A percentile compares a stretch with the other conserved stretches of the same genome.
Evolutionary conservation across 2,888 invertebrate species (phyloP).

Genomic region (Ariolimax columbianus): DNA sequence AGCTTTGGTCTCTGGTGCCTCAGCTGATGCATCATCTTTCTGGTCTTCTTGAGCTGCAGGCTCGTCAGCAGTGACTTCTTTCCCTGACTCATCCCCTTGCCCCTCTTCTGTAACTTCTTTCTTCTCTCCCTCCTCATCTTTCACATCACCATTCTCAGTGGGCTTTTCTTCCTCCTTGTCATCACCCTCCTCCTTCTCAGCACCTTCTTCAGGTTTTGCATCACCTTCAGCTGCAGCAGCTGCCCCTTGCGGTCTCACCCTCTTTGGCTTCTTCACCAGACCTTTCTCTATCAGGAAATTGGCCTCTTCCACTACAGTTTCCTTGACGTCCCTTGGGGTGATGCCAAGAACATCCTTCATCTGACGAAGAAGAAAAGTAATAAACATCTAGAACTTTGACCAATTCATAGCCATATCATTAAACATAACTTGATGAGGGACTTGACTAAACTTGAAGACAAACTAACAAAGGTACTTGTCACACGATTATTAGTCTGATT

Average conservation of each 20-base stretch:
- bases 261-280: conserved; percentile 77
- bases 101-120: conserved; percentile 37
- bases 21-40: conserved; percentile 93
- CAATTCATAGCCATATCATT: no score
- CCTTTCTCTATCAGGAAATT: conserved; percentile 81
- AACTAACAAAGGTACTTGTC: no score
- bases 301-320: conserved; percentile 81
- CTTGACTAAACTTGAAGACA: no score
- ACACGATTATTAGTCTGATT: no score
- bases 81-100: conserved; percentile 16
- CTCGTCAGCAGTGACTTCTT: not conserved
- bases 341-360: conserved; percentile 80
- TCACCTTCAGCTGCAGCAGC: conserved; percentile 28
- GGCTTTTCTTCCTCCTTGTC: conserved; percentile 47
- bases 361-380: conserved; percentile 66
- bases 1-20: conserved; percentile 85
- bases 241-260: conserved; percentile 43
- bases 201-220: conserved; percentile 32
- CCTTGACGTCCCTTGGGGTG: conserved; percentile 78
- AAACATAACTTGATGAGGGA: no score
- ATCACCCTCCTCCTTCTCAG: conserved; percentile 40
- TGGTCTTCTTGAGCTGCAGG: conserved; percentile 17
- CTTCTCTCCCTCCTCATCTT: conserved; percentile 49
- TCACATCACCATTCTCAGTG: conserved; percentile 47
- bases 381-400: no score